Evolutionary conservation across 2,888 invertebrate species (phyloP), one percentile per base, ranked within the genome.

Genomic region (Agrotis exclamationis): DNA sequence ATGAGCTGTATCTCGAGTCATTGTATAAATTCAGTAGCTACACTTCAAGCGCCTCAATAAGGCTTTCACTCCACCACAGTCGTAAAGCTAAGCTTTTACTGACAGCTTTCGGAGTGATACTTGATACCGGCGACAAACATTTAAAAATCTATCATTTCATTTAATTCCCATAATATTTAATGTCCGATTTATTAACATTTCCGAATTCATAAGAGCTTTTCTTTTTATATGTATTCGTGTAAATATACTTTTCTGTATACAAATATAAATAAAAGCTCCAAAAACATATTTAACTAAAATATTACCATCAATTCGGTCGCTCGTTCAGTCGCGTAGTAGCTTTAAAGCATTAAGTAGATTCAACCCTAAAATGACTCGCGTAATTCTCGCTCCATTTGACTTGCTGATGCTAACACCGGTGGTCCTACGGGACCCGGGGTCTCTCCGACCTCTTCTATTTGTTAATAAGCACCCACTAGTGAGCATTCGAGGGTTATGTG

Each of bases 321-420:
- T 2, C 20, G 22, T 48, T 18, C 3, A 50, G 24, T 28, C 16
- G 39, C 39, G 39, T 39, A 11, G 39, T 39, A 39, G 14, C 45
- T n/a, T 24, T 45, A 59, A 22, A 24, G 76, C 77, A 45, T 63
- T 44, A 62, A 67, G 77, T 86, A 83, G 81, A 82, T 82, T 73
- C 85, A 87, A 85, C 83, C 89, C 86, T 84, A 86, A 75, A 82
- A 91, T 93, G 94, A 94, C 94, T 87, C 73, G 92, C 90, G 84
- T 85, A 86, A 91, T 90, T 90, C 83, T 76, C 66, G 76, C 75
- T 87, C 78, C 87, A 93, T 93, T 94, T 89, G 92, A 93, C 93
- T 94, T 94, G 93, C 90, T 93, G 93, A 95, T 93, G 90, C 79
- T 90, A 90, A 90, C 91, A 93, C 92, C 90, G 93, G 94, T 93